Base-by-base conservation (phyloP, 64 coral and sea anemone species). In the Montipora sp. region DNA sequence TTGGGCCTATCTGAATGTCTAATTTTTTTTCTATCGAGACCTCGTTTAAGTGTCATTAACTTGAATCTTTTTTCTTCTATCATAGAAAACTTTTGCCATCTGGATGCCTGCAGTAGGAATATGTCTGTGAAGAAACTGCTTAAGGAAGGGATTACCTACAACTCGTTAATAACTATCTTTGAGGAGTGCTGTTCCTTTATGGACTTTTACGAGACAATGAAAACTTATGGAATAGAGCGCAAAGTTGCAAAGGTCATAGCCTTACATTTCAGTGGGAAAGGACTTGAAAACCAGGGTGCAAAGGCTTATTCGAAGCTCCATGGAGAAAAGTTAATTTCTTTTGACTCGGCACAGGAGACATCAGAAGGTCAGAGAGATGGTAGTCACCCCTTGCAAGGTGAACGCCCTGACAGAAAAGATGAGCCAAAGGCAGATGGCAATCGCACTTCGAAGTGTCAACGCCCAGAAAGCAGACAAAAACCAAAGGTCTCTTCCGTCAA, bases 81-180 rank as follows among this genome's bases (percentile, higher is more conserved):
- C 83, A 1, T 67, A 99, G 98, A 99, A 59, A 99, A 99, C 75
- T 43, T 99, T 15, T 59, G 51, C 0, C 91, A 95, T n/a, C 68
- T 99, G 78, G 98, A 99, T 90, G 79, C 94, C 13, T 99, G 92
- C 48, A 96, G 91, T 13, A 96, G 89, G 75, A 94, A 89, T 76
- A 96, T 99, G 88, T 57, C 67, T 7, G 77, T 89, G 18, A 99
- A 96, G 83, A 91, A 80, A 59, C 77, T 99, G 7, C 16, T 99
- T 10, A 90, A 70, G 75, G 83, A 94, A 8, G 94, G 95, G 19
- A 19, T 99, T 36, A 96, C 98, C 11, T 99, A 99, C 59, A 95
- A 99, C 68, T 21, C 73, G 23, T 53, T 99, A 15, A 96, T 86
- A 80, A 80, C 48, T 46, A 95, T 96, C 68, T 99, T 99, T 57